phyloP scores from a whole-genome alignment of 2,797 vertebrate genomes.

The Propithecus deckenii region DNA sequence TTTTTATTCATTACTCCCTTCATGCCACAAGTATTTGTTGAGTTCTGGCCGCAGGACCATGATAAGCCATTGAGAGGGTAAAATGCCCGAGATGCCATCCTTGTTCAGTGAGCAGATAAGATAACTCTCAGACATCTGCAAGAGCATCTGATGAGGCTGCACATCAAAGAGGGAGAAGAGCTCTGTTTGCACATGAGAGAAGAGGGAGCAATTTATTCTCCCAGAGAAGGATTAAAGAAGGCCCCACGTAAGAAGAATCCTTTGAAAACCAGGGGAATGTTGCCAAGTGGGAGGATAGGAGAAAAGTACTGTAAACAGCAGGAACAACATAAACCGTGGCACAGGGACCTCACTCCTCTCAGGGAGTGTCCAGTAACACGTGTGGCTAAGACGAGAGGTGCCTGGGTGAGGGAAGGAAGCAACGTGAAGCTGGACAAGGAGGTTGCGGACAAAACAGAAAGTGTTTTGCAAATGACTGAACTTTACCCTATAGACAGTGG shows the following conservation, averaged over 20 bases:
- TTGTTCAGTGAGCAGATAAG: neutral
- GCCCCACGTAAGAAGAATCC: neutral
- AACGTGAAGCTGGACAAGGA: accelerated
- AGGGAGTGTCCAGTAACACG: neutral
- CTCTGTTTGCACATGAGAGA: neutral
- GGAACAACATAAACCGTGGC: neutral
- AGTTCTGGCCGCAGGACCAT: neutral
- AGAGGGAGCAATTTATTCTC: neutral
- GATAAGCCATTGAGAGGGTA: neutral
- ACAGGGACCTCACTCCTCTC: neutral
- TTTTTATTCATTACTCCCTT: neutral
- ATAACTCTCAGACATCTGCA: neutral
- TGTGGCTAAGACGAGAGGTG: neutral
- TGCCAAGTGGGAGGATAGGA: neutral
- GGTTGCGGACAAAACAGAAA: neutral
- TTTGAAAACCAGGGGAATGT: neutral
- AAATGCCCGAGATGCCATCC: neutral
- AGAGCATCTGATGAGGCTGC: neutral
- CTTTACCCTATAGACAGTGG: neutral
- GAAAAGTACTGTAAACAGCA: neutral
- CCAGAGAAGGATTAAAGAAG: neutral
- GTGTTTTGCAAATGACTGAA: neutral
- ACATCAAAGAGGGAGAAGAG: neutral
- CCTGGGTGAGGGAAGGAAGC: too few relatives aligned
- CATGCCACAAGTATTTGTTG: neutral